Conservation (phyloP, 2,888 invertebrate species). For the Callyntrura sp. region DNA sequence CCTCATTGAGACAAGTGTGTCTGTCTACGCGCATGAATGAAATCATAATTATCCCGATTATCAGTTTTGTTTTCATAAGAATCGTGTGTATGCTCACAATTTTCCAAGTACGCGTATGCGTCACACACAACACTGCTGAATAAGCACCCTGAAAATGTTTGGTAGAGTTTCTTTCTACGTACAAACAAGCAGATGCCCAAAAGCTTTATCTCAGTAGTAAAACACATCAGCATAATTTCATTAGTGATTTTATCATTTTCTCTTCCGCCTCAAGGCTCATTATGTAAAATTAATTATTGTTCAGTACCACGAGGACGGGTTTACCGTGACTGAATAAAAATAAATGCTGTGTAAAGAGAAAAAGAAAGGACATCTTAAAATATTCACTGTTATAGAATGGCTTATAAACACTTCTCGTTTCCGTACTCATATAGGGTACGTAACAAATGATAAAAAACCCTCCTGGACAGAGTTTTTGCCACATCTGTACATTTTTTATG, state of each 20-base stretch:
- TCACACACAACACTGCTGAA: constrained; percentile 4
- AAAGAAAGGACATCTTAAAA: not conserved
- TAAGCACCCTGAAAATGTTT: constrained; percentile 30
- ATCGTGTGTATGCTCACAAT: not conserved
- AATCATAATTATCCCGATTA: constrained; percentile 49
- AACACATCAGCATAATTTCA: constrained; percentile 78
- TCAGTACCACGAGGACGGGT: constrained; percentile 4
- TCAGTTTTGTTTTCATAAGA: constrained; percentile 47
- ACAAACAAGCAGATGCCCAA: constrained; percentile 61
- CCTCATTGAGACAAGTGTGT: not conserved
- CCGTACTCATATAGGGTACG: not conserved
- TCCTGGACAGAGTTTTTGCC: constrained; percentile 38
- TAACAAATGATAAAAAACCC: constrained; percentile 6
- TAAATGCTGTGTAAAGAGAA: not conserved
- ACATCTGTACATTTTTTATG: constrained; percentile 65
- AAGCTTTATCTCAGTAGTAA: constrained; percentile 60
- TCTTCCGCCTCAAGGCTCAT: constrained; percentile 78
- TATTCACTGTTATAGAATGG: not conserved
- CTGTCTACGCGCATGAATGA: not conserved
- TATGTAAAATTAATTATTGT: constrained; percentile 78
- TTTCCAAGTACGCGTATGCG: not conserved
- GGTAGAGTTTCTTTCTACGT: constrained; percentile 21
- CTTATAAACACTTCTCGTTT: not conserved
- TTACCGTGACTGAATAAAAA: not conserved
- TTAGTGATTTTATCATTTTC: constrained; percentile 78